Percentiles rank a stretch among this genome's conserved stretches.
Conservation (phyloP, 2,797 vertebrate genomes). For the Sebastes minor region DNA sequence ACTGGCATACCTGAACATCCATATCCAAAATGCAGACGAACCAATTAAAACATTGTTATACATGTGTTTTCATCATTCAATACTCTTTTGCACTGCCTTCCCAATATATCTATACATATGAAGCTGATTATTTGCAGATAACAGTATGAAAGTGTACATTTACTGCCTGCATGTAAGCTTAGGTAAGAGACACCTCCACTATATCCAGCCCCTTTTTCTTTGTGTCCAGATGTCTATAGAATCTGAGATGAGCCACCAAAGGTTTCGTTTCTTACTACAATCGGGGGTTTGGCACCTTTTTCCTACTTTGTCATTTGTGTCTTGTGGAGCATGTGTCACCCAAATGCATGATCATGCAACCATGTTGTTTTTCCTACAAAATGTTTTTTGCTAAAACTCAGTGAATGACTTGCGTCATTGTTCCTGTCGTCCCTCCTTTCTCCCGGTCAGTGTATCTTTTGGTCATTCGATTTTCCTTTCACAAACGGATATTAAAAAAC, state of each 20-base stretch:
- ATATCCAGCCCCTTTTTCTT: constrained; percentile 75
- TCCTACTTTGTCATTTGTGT: constrained; percentile 76
- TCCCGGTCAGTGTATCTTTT: not conserved
- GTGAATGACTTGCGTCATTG: constrained; percentile 27
- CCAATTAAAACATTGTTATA: not conserved
- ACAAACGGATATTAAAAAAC: too few species aligned
- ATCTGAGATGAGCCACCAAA: constrained; percentile 85
- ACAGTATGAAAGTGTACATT: constrained; percentile 37
- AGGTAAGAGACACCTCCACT: constrained; percentile 57
- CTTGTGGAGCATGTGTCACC: constrained; percentile 76
- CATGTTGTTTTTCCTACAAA: constrained; percentile 32
- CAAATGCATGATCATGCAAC: constrained; percentile 70
- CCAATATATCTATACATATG: constrained; percentile 4
- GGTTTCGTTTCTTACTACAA: constrained; percentile 85
- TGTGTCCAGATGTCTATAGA: constrained; percentile 85
- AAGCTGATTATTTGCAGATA: not conserved
- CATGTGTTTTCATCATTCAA: not conserved
- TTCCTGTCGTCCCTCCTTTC: not conserved
- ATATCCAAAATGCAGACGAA: not conserved
- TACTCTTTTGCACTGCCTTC: not conserved
- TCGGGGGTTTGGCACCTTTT: constrained; percentile 83
- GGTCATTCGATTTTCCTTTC: too few species aligned
- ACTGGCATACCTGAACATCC: not conserved
- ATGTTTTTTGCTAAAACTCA: not conserved
- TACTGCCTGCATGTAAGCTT: constrained; percentile 55